Percentiles rank a stretch among this genome's conserved stretches.
These are phyloP conservation scores for Myotis daubentonii DNA, from an alignment of 2,797 vertebrate genomes.

Conservation along the genomic window DNA sequence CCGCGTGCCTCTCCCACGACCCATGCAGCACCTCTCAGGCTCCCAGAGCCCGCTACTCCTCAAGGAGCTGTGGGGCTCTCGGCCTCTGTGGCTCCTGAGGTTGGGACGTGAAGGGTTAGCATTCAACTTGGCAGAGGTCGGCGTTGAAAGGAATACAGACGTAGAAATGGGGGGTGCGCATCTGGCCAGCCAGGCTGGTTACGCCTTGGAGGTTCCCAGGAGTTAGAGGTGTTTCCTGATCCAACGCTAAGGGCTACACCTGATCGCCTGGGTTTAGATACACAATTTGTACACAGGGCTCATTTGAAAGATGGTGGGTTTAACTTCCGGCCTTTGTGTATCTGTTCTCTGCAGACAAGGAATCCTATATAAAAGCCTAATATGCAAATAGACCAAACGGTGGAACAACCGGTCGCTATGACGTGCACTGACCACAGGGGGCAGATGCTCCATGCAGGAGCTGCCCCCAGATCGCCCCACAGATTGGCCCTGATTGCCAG, in stretches of 20 bases:
- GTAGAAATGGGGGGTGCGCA: not conserved
- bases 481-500: too few species aligned
- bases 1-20: not conserved
- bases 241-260: not conserved
- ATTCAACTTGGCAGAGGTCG: not conserved
- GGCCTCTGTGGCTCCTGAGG: not conserved
- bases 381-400: fast-evolving
- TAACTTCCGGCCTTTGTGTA: not conserved
- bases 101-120: not conserved
- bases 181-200: not conserved
- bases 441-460: too few species aligned
- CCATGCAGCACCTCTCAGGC: not conserved
- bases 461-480: too few species aligned
- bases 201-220: not conserved
- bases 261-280: not conserved
- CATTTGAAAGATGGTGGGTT: not conserved
- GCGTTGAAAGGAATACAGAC: not conserved
- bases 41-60: not conserved
- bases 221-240: not conserved
- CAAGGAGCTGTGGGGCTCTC: not conserved
- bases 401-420: fast-evolving
- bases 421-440: too few species aligned
- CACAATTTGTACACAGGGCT: not conserved
- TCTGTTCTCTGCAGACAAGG: not conserved
- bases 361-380: too few species aligned